These are phyloP conservation scores for Danaus melanippus DNA, from an alignment of 1,140 invertebrate genomes.

Conservation along the genomic window DNA sequence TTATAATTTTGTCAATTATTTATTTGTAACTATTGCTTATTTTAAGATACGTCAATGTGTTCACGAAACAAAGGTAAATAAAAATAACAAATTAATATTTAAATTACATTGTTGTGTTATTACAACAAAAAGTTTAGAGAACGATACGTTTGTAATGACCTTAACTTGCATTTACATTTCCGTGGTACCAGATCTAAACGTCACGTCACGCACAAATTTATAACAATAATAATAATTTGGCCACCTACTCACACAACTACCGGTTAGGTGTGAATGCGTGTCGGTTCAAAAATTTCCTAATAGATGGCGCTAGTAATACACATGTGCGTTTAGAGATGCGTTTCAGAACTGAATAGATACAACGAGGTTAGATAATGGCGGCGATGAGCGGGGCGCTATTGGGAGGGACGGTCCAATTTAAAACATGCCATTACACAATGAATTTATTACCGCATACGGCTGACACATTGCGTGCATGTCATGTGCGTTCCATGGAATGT, in stretches of 20 bases:
- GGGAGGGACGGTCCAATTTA: conserved; percentile 65
- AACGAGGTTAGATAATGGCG: conserved; percentile 47
- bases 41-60: no score
- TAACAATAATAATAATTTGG: neutral
- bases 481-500: conserved; percentile 43
- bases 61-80: no score
- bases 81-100: no score
- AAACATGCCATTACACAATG: conserved; percentile 64
- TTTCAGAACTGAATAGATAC: conserved; percentile 50
- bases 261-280: neutral
- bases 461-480: conserved; percentile 62
- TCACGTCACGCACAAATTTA: conserved; percentile 34
- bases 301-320: conserved; percentile 31
- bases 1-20: no score
- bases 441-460: conserved; percentile 64
- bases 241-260: neutral
- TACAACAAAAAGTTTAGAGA: conserved; percentile 3
- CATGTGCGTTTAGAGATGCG: conserved; percentile 30
- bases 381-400: conserved; percentile 56
- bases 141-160: conserved; percentile 35
- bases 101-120: no score
- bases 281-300: conserved; percentile 9
- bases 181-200: conserved; percentile 35
- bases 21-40: no score
- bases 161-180: conserved; percentile 53